phyloP scores from a whole-genome alignment of 2,888 invertebrate genomes.

The Sceliomorpha sp. region DNA sequence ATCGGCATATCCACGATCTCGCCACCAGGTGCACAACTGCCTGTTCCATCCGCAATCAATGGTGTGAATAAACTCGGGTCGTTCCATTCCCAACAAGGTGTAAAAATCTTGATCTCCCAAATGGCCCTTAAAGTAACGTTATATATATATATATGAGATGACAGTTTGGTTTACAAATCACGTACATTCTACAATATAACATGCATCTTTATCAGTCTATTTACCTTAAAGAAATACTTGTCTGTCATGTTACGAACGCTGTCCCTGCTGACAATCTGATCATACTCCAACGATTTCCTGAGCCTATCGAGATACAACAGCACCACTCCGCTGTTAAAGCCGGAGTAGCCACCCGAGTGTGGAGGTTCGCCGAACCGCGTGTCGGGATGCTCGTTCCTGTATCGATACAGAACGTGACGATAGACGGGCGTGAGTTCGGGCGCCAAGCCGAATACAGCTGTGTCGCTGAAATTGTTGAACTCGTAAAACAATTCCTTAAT shows the following conservation, averaged over 20 bases:
- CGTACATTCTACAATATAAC: neutral
- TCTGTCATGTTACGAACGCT: conserved; percentile 82
- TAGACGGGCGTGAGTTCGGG: conserved; percentile 90
- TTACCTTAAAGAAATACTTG: conserved; percentile 84
- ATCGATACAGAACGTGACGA: conserved; percentile 86
- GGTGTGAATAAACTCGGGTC: conserved; percentile 86
- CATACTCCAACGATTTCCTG: conserved; percentile 84
- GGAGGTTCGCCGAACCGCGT: conserved; percentile 83
- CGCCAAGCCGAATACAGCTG: conserved; percentile 86
- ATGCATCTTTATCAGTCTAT: neutral
- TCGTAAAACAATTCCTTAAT: conserved; percentile 85
- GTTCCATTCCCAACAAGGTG: conserved; percentile 86
- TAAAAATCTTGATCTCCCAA: conserved; percentile 92
- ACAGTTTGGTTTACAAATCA: neutral
- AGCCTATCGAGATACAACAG: conserved; percentile 86
- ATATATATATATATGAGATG: no score
- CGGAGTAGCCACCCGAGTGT: conserved; percentile 84
- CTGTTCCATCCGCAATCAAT: conserved; percentile 90
- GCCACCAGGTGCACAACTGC: conserved; percentile 92
- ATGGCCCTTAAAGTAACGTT: conserved; percentile 82
- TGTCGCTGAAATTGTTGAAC: conserved; percentile 84
- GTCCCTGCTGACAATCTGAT: conserved; percentile 82
- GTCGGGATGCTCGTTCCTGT: conserved; percentile 84
- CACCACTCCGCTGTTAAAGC: conserved; percentile 90
- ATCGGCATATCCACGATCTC: conserved; percentile 86